Conservation (phyloP, 1,140 invertebrate species). For the Drosophila ogumai region DNA sequence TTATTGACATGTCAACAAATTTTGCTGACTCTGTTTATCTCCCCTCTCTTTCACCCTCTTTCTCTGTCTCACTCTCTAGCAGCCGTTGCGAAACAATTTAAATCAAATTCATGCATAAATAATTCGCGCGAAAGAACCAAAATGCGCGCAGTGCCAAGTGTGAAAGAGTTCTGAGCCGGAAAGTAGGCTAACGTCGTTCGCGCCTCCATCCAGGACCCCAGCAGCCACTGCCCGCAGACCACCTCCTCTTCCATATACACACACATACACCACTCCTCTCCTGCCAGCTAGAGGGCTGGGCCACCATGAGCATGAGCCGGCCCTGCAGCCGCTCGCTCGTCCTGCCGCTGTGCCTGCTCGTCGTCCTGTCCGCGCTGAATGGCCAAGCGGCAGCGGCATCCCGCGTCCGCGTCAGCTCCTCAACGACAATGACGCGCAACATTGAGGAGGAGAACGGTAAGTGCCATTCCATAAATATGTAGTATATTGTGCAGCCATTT, state of each 20-base stretch:
- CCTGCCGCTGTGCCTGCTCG: constrained; percentile 62
- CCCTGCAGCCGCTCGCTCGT: constrained; percentile 47
- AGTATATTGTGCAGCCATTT: background rate
- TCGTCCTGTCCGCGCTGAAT: constrained; percentile 58
- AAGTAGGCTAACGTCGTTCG: constrained; percentile 7
- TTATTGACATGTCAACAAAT: constrained; percentile 74
- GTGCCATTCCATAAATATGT: constrained; percentile 19
- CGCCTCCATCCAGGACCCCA: constrained; percentile 9
- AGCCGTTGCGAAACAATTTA: constrained; percentile 43
- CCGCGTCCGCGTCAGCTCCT: constrained; percentile 79
- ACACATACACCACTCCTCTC: background rate
- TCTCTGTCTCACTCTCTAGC: constrained; percentile 14
- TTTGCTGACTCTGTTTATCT: constrained; percentile 28
- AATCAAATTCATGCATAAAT: constrained; percentile 57
- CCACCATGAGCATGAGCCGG: constrained; percentile 68
- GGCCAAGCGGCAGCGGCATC: constrained; percentile 66
- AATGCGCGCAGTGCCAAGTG: constrained; percentile 43
- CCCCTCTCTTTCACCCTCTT: constrained; percentile 10
- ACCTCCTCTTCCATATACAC: constrained; percentile 11
- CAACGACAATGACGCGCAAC: constrained; percentile 80
- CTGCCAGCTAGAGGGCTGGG: constrained; percentile 31
- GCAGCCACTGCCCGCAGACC: constrained; percentile 11
- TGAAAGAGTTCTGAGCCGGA: constrained; percentile 26
- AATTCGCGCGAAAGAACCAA: constrained; percentile 27
- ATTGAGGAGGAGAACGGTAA: constrained; percentile 84